Base-by-base conservation (phyloP, 2,888 invertebrate genomes). In the Andrena marginata region DNA sequence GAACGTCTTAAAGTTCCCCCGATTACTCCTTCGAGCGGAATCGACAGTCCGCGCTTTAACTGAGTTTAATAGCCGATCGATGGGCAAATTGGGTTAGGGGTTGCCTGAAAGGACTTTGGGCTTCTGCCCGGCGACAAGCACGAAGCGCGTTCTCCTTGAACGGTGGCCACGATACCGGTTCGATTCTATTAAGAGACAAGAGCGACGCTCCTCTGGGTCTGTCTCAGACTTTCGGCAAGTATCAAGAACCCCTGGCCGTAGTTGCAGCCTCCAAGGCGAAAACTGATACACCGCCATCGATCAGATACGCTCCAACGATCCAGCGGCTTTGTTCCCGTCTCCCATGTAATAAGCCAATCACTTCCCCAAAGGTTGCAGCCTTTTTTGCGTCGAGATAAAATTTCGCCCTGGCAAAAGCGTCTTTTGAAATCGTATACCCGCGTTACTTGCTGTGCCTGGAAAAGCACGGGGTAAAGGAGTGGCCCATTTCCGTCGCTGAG, bases 21-120 rank as follows among this genome's bases (percentile, higher is more conserved):
- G 63, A 29, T 26, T 31, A 62, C 70, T 62, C 62, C 48, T 42
- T 48, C 13, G 31, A 77, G 65, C 74, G 74, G 74, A 83, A 81
- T 80, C 85, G 76, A 56, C 72, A 75, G 68, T 42, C 67, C 33
- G 63, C 77, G 71, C 82, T 85, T 85, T 90, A 90, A 90, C 88
- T 90, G 86, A 82, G 86, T 90, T 88, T 91, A 92, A 92, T 86
- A 88, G 90, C 77, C 86, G 88, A 85, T 89, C 87, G 89, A 90
- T 87, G 90, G 84, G 87, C 82, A 92, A 92, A 92, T 92, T 91
- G 82, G 87, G 90, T 92, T 91, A 90, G 90, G 88, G 85, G 88
- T 87, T 89, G 87, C 85, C 82, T 89, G 86, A 91, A 91, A 91
- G 91, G 90, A 90, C 88, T 88, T 87, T 75, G 85, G 84, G 65